Conservation (phyloP, 2,113 vertebrate species). For the Romanogobio albipinnatus region DNA sequence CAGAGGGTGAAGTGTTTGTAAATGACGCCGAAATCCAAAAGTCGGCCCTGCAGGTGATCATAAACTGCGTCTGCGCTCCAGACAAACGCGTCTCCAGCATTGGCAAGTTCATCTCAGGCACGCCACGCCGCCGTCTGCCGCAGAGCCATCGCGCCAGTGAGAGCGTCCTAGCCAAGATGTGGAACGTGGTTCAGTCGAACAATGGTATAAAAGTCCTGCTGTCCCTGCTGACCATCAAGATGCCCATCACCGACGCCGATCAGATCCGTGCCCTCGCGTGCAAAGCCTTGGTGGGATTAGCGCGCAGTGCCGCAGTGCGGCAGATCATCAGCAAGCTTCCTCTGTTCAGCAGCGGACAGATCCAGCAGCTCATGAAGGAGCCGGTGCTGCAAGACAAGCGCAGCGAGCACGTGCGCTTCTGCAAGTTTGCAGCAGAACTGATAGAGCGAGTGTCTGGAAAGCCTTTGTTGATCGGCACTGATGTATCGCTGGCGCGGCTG, state of each 20-base stretch:
- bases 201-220: constrained; percentile 98
- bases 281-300: constrained; percentile 94
- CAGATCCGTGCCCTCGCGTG: constrained; percentile 94
- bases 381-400: constrained; percentile 98
- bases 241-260: constrained; percentile 97
- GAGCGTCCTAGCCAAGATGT: constrained; percentile 95
- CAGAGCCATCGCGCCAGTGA: constrained; percentile 88
- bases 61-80: constrained; percentile 96
- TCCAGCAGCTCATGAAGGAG: constrained; percentile 99
- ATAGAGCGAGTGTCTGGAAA: constrained; percentile 97
- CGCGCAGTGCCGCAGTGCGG: constrained; percentile 88
- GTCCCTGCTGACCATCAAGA: constrained; percentile 93
- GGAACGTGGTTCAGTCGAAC: constrained; percentile 98
- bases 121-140: constrained; percentile 88
- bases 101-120: constrained; percentile 94
- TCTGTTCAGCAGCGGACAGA: constrained; percentile 96
- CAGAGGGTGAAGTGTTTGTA: constrained; percentile 96
- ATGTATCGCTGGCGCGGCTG: constrained; percentile 93
- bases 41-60: constrained; percentile 96
- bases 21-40: constrained; percentile 99
- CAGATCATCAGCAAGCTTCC: constrained; percentile 99
- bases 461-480: constrained; percentile 90
- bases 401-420: constrained; percentile 96
- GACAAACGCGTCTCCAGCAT: constrained; percentile 96
- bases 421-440: constrained; percentile 93